These are phyloP conservation scores for Hipposideros armiger DNA, from an alignment of 2,113 vertebrate genomes.

Conservation along the genomic window DNA sequence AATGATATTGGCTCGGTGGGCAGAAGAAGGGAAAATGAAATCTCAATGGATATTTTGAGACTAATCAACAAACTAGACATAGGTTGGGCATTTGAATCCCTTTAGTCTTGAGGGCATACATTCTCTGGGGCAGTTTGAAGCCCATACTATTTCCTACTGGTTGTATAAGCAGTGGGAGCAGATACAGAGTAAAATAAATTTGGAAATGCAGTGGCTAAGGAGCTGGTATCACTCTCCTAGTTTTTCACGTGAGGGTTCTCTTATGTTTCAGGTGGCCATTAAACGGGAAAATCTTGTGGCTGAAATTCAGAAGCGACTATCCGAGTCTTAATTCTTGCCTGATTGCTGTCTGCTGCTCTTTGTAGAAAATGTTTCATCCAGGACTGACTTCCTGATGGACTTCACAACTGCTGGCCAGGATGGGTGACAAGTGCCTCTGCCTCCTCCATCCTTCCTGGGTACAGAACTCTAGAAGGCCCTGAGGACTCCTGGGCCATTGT, in stretches of 20 bases:
- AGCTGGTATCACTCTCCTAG: background rate
- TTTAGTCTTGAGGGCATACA: conserved; percentile 21
- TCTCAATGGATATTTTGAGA: conserved; percentile 22
- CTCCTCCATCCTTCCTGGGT: conserved; percentile 19
- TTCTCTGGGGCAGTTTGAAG: conserved; percentile 11
- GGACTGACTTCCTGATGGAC: conserved; percentile 37
- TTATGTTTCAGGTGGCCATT: conserved; percentile 80
- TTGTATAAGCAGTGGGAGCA: background rate
- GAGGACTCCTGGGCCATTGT: background rate
- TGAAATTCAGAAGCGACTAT: conserved; percentile 81
- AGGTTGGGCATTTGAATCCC: background rate
- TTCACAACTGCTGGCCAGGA: conserved; percentile 44
- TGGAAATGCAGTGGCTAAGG: conserved; percentile 46
- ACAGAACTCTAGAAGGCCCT: background rate
- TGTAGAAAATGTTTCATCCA: conserved; percentile 50
- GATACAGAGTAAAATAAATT: conserved; percentile 39
- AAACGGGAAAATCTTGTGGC: conserved; percentile 77
- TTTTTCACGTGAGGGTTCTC: conserved; percentile 64
- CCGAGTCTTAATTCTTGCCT: conserved; percentile 70
- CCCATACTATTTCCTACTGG: background rate
- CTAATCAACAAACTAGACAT: conserved; percentile 13
- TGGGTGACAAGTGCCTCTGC: conserved; percentile 48
- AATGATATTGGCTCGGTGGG: background rate
- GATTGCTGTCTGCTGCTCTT: conserved; percentile 35
- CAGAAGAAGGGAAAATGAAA: conserved; percentile 22